Base-by-base conservation (phyloP, 2,888 invertebrate species). In the Sinopyrophorus schimmeli region DNA sequence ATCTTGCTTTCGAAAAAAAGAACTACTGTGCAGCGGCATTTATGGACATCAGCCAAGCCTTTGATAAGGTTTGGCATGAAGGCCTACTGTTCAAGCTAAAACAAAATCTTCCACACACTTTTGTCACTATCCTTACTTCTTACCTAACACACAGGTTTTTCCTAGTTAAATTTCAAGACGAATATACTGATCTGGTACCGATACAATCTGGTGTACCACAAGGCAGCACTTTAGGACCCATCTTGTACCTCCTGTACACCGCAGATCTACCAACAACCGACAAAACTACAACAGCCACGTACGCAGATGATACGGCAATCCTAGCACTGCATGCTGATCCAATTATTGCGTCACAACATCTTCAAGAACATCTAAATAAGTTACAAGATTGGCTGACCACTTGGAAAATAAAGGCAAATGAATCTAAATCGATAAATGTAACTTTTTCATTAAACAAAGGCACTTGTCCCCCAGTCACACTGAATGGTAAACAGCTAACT, bases 361-460 rank as follows among this genome's bases (percentile, higher is more conserved):
- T 58, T 9, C 58, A 58, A 41, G 18, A 44, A 14, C 14, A 30
- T 23, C 18, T 52, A 11, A 28, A 51, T 28, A 23, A 44, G 9
- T 20, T 55, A 6, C 16, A 40, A 21, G 34, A 7, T 6, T 57
- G 54, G 55, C 26, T 48, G 6, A 42, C 15, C 5, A 47, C 18
- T 17, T 58, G 57, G 55, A 49, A 48, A 26, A 55, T 55, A 4
- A 55, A 41, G 23, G 37, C 48, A 18, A 57, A 55, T 40, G 42
- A 39, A 40, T 17, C 41, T 3, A 57, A 59, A 35, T 56, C 53
- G 9, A 30, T 35, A 6, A 47, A 51, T 14, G 42, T 59, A 9
- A 59, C 58, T 3, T 59, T 55, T 28, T 49, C 59, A 4, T 21
- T 41, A 15, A 38, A 46, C 10, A 52, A 23, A 42, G 32, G 17